These are phyloP conservation scores for Falcaria lacertinaria DNA, from an alignment of 2,888 invertebrate species.

Conservation along the genomic window DNA sequence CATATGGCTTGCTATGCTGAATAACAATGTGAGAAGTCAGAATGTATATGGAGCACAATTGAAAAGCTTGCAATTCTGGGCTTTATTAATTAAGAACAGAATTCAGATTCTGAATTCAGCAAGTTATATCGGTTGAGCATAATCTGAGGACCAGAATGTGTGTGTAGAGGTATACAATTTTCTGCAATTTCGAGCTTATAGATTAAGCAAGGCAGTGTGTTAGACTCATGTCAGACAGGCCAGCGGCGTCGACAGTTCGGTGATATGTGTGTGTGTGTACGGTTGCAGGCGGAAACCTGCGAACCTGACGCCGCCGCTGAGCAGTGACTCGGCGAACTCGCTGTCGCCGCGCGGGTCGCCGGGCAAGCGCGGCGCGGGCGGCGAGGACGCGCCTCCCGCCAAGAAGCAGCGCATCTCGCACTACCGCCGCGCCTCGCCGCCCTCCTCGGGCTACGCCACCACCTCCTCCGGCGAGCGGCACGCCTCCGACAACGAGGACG, in stretches of 20 bases:
- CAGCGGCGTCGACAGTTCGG: background rate
- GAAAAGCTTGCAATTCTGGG: no score
- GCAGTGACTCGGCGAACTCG: slow-evolving; percentile 92
- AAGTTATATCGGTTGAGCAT: no score
- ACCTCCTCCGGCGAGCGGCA: slow-evolving; percentile 76
- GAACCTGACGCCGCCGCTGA: slow-evolving; percentile 93
- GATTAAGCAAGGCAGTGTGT: no score
- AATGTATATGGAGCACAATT: no score
- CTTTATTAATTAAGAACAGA: no score
- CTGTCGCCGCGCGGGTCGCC: slow-evolving; percentile 86
- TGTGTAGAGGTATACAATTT: no score
- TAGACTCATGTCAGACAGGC: no score
- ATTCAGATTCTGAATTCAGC: no score
- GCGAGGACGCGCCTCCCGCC: slow-evolving; percentile 77
- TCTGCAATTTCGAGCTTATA: no score
- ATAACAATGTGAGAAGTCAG: no score
- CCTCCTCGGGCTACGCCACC: slow-evolving; percentile 66
- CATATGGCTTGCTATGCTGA: no score
- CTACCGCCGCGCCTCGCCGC: slow-evolving; percentile 80
- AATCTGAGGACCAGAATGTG: no score
- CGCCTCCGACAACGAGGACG: slow-evolving; percentile 75
- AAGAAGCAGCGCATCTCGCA: slow-evolving; percentile 92
- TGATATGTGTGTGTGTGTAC: background rate
- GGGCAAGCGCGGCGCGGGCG: slow-evolving; percentile 83
- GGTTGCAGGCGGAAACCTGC: slow-evolving; percentile 90